Evolutionary conservation across 1,140 invertebrate genomes (phyloP).

Genomic region (Drusus annulatus): DNA sequence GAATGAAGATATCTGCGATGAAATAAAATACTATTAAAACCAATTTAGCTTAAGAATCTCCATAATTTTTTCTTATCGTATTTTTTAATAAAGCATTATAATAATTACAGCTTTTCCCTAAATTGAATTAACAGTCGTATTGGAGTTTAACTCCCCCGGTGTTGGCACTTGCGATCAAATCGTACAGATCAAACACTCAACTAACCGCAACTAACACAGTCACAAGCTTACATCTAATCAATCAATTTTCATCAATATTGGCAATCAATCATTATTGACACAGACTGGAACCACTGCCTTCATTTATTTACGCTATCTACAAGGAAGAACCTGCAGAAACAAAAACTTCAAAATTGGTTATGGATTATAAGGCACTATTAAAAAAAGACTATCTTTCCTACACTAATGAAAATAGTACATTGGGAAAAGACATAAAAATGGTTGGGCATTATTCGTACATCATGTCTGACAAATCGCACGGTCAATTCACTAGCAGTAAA

Average conservation of each 20-base stretch:
- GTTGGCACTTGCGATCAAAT: conserved; percentile 28
- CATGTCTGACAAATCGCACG: too few species aligned
- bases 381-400: too few species aligned
- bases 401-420: too few species aligned
- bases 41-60: not conserved
- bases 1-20: not conserved
- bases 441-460: too few species aligned
- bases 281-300: too few species aligned
- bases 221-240: conserved; percentile 11
- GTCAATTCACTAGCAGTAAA: too few species aligned
- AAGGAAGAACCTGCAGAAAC: too few species aligned
- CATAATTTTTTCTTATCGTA: not conserved
- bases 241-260: not conserved
- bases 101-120: not conserved
- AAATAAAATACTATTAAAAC: not conserved
- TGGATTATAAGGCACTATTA: too few species aligned
- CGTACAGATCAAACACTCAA: not conserved
- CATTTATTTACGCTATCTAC: too few species aligned
- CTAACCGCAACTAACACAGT: conserved; percentile 13
- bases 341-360: too few species aligned
- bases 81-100: not conserved
- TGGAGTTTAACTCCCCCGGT: conserved; percentile 6
- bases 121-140: conserved; percentile 10
- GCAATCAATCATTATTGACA: too few species aligned
- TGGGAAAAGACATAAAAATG: too few species aligned